Evolutionary conservation across 2,113 vertebrate genomes (phyloP), one percentile per base, ranked within the genome.

Genomic region (Gnathonemus longibarbis): DNA sequence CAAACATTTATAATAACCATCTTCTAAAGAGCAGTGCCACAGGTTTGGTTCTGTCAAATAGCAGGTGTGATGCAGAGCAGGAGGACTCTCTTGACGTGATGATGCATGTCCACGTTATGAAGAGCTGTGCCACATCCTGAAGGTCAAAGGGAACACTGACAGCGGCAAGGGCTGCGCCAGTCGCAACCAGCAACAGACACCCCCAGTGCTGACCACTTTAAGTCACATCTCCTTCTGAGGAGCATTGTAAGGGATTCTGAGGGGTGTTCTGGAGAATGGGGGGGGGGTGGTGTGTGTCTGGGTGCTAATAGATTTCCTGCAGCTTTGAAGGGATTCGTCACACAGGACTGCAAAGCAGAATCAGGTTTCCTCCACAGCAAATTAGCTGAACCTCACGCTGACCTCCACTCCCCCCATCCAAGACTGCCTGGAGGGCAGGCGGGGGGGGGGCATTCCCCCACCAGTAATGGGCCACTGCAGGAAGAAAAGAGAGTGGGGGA

Each of bases 321-420:
- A 88, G 89, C 91, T 93, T 93, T 93, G 91, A 91, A 91, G 56
- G 90, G 88, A 91, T 91, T 91, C 91, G 92, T 91, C 91, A 91
- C 90, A 90, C 89, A 89, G 88, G 91, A 62, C 90, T 53, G 85
- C 74, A 58, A 77, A 58, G 88, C 89, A 87, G 92, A 90, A 89
- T 92, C 80, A 19, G 88, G 62, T 92, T 93, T 93, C 93, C 91
- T 93, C 93, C 93, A 91, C 88, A 90, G 91, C 87, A 93, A 94
- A 94, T 94, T 93, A 93, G 90, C 58, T 74, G 80, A 70, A 92
- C 92, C 91, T 91, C 87, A 56, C 42, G 39, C 62, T 91, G 92
- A 95, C 91, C 92, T 56, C 83, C 91, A 92, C 89, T 24, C 50
- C 84, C 89, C 89, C 89, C 35, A 84, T 66, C 88, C 49, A 87